These are phyloP conservation scores for Dynastes maya DNA, from an alignment of 2,888 invertebrate genomes.

Conservation along the genomic window DNA sequence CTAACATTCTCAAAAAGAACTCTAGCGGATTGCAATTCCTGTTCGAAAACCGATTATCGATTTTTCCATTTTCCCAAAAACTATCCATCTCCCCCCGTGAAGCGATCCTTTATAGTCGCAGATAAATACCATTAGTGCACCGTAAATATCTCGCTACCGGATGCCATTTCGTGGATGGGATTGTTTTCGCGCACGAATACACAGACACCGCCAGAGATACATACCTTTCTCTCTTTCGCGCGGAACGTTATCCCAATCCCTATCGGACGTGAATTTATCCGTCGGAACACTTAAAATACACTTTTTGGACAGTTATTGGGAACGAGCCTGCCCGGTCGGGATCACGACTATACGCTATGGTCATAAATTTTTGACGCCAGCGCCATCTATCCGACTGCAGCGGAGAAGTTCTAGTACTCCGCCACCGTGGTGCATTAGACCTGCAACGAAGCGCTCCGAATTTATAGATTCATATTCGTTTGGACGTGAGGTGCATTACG, in stretches of 20 bases:
- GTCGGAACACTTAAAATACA: not conserved
- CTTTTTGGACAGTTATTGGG: conserved; percentile 11
- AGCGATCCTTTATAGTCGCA: too few species aligned
- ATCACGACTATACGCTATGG: not conserved
- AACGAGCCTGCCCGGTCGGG: not conserved
- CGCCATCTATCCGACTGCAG: conserved; percentile 1
- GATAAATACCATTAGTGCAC: not conserved
- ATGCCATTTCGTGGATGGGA: conserved; percentile 1
- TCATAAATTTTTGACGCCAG: conserved; percentile 6
- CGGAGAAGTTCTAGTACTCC: not conserved
- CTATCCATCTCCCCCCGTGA: too few species aligned
- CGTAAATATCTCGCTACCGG: conserved; percentile 5
- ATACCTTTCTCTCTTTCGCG: too few species aligned
- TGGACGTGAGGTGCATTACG: not conserved
- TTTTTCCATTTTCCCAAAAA: too few species aligned
- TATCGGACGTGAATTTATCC: not conserved
- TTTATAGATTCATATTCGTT: conserved; percentile 7
- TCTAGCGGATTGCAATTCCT: too few species aligned
- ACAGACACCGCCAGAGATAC: too few species aligned
- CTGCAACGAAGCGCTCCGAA: not conserved
- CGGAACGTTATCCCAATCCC: not conserved
- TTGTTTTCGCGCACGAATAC: not conserved
- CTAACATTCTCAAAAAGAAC: too few species aligned
- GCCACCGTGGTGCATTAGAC: not conserved
- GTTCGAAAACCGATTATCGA: too few species aligned